Base-by-base conservation (phyloP, 2,888 invertebrate species). In the Mylabris sibirica region DNA sequence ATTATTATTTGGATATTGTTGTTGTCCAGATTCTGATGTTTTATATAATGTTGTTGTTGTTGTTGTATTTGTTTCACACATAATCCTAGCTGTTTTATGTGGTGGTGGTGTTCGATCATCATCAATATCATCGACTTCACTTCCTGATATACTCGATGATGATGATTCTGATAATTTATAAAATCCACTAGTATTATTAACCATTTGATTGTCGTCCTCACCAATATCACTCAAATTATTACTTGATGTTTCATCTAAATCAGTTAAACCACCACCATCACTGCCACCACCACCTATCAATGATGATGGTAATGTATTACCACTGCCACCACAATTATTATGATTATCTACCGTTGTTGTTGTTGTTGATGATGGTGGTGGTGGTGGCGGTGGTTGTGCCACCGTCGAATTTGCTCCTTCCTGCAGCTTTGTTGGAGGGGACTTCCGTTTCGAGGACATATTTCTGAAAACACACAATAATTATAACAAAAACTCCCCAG, bases 381-480 rank as follows among this genome's bases (percentile, higher is more conserved):
- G 6, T 49, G 49, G 17, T 69, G 61, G 4, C 64, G 30, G 30
- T 8, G 30, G 30, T 30, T 4, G 30, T 30, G 4, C 5, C 8
- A 9, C 88, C 78, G 71, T 63, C 41, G 70, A 71, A 22, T 77
- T 73, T 83, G 86, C 88, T 86, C 88, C 92, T 89, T 95, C 95
- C 84, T 90, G 89, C 87, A 96, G 90, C 90, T 96, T 96, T 81
- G 94, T 95, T 85, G 96, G 96, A 86, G 96, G 95, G 86, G 96
- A 96, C 89, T 96, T 96, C 87, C 96, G 92, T 92, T 96, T 96
- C 88, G 96, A 96, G 91, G 96, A 96, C 96, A 96, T 96, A 89
- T 92, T 95, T 91, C 93, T 93, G 91, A 75, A 66, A 17, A 64
- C 30, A 41, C 44, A 53, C 9, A 20, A 63, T 4, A 12, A 35